These are phyloP conservation scores for Agonopterix alstromeriana DNA, from an alignment of 2,888 invertebrate species.

Conservation along the genomic window DNA sequence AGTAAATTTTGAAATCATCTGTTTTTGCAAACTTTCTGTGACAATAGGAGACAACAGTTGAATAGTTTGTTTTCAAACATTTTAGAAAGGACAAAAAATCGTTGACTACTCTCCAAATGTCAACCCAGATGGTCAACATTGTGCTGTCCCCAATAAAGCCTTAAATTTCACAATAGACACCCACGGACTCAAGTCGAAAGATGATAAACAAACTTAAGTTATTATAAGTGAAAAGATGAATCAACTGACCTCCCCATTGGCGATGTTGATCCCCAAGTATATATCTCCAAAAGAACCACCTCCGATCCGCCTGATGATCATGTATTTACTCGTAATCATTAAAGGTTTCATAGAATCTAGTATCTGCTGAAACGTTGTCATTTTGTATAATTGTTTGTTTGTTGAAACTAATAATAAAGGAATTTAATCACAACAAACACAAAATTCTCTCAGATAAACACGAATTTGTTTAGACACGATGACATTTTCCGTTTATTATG, in stretches of 20 bases:
- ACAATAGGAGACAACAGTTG: too few relatives aligned
- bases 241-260: constrained; percentile 89
- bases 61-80: too few relatives aligned
- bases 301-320: constrained; percentile 96
- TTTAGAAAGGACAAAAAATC: too few relatives aligned
- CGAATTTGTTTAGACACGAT: too few relatives aligned
- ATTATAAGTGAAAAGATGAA: background rate
- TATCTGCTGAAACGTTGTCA: constrained; percentile 29
- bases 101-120: too few relatives aligned
- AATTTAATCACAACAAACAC: constrained; percentile 18
- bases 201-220: background rate
- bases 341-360: constrained; percentile 45
- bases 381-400: constrained; percentile 14
- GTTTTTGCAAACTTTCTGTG: too few relatives aligned
- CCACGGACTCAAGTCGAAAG: constrained; percentile 11
- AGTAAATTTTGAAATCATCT: too few relatives aligned
- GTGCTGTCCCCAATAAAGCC: too few relatives aligned
- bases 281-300: constrained; percentile 99
- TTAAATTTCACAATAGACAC: constrained; percentile 14
- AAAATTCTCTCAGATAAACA: constrained; percentile 19
- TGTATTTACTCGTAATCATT: constrained; percentile 94
- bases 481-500: too few relatives aligned
- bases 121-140: too few relatives aligned
- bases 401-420: too few relatives aligned
- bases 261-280: constrained; percentile 95